A percentile compares a stretch with the other conserved stretches of the same genome.
phyloP scores from a whole-genome alignment of 2,888 invertebrate species.

The Ennomos erosarius region DNA sequence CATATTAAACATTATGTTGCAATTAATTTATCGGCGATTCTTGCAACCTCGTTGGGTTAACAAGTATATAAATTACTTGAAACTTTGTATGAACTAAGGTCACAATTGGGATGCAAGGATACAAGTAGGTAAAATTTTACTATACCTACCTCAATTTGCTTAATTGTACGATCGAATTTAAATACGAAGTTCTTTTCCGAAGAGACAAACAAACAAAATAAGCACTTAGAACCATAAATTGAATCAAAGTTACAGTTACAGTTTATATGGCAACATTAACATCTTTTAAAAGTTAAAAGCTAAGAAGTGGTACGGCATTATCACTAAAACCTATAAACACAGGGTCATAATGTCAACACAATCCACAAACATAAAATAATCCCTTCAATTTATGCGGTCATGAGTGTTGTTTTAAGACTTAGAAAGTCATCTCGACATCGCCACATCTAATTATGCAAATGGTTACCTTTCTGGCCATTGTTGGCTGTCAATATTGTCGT shows the following conservation, averaged over 20 bases:
- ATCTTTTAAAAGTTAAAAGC: conserved; percentile 29
- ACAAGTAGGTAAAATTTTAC: no score
- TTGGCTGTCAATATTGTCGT: conserved; percentile 38
- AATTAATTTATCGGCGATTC: conserved; percentile 5
- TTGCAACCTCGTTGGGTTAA: conserved; percentile 3
- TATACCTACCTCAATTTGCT: no score
- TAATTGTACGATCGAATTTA: no score
- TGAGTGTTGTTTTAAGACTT: conserved; percentile 44
- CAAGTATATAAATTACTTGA: no score
- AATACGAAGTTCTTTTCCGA: neutral
- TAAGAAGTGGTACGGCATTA: conserved; percentile 28
- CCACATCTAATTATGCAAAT: conserved; percentile 59
- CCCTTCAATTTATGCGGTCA: conserved; percentile 37
- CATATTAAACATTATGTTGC: conserved; percentile 13
- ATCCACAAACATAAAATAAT: conserved; percentile 36
- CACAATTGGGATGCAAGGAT: no score
- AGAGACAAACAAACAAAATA: conserved; percentile 11
- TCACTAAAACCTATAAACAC: conserved; percentile 32
- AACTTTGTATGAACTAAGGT: no score
- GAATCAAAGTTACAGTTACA: conserved; percentile 27
- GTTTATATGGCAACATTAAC: conserved; percentile 29
- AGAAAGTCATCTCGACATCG: conserved; percentile 46
- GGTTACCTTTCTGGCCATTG: conserved; percentile 47
- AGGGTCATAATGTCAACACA: conserved; percentile 34
- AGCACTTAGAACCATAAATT: conserved; percentile 22